phyloP scores from a whole-genome alignment of 2,113 vertebrate genomes.

The Marmota flaviventris region DNA sequence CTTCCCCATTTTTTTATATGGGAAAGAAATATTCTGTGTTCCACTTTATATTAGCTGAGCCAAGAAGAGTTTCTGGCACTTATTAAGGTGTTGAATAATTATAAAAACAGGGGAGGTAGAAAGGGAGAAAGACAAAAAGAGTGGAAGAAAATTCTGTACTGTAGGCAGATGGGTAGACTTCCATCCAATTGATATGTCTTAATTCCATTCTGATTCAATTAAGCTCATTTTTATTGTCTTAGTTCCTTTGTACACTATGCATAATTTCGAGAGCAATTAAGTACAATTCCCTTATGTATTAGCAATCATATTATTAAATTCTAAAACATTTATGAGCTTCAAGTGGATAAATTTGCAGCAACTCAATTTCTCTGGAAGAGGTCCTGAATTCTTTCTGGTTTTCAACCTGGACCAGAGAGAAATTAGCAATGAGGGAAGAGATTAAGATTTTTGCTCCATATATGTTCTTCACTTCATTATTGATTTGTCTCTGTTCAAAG shows the following conservation, averaged over 20 bases:
- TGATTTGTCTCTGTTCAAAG: neutral
- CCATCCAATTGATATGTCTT: neutral
- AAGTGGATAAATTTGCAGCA: neutral
- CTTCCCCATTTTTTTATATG: neutral
- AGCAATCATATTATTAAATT: neutral
- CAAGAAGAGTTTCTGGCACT: neutral
- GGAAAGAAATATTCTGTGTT: neutral
- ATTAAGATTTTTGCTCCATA: fast-evolving
- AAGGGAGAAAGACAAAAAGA: neutral
- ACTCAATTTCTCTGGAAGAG: neutral
- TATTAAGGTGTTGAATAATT: neutral
- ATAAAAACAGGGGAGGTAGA: neutral
- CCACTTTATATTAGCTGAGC: neutral
- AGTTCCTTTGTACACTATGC: neutral
- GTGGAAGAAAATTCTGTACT: neutral
- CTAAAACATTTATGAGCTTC: neutral
- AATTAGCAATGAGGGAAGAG: neutral
- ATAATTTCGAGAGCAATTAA: constrained; percentile 59
- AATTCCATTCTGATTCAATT: constrained; percentile 25
- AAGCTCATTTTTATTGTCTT: constrained; percentile 9
- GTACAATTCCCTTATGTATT: neutral
- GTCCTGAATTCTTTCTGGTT: neutral
- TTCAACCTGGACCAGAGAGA: neutral
- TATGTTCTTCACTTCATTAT: neutral
- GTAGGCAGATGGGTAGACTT: neutral